Conservation (phyloP, 37 sponge, comb jelly and placozoan genomes). For the Crambe crambe region DNA sequence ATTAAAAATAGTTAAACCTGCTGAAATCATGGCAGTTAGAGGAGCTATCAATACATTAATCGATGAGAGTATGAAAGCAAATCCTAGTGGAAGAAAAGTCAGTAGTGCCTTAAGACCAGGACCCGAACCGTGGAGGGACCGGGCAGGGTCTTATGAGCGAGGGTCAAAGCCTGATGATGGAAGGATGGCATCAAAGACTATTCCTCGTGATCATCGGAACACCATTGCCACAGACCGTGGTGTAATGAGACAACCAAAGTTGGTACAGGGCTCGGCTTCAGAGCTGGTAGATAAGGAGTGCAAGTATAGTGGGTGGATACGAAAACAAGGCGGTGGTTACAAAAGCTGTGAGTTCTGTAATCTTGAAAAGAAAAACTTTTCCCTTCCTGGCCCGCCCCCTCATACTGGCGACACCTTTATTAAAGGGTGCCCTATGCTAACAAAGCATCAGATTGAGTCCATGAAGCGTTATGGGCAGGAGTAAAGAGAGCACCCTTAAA, state of each 20-base stretch:
- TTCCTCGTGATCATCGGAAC: not conserved
- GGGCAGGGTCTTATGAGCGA: not conserved
- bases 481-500: too few species aligned
- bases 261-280: conserved; percentile 34
- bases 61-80: not conserved
- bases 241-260: not conserved
- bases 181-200: not conserved
- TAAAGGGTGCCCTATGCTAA: too few species aligned
- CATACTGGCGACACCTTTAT: not conserved
- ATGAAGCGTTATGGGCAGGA: too few species aligned
- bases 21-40: conserved; percentile 30
- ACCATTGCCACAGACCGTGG: not conserved
- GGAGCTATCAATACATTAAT: conserved; percentile 28
- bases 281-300: conserved; percentile 57
- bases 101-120: not conserved
- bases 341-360: conserved; percentile 80
- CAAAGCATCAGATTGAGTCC: too few species aligned
- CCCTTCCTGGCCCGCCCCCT: too few species aligned
- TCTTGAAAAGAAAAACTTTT: too few species aligned
- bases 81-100: not conserved
- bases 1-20: conserved; percentile 45
- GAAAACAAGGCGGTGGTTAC: conserved; percentile 78
- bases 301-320: conserved; percentile 78
- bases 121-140: not conserved
- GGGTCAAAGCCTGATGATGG: not conserved